These are phyloP conservation scores for Myiotriccus ornatus DNA, from an alignment of 2,797 vertebrate genomes.

Conservation along the genomic window DNA sequence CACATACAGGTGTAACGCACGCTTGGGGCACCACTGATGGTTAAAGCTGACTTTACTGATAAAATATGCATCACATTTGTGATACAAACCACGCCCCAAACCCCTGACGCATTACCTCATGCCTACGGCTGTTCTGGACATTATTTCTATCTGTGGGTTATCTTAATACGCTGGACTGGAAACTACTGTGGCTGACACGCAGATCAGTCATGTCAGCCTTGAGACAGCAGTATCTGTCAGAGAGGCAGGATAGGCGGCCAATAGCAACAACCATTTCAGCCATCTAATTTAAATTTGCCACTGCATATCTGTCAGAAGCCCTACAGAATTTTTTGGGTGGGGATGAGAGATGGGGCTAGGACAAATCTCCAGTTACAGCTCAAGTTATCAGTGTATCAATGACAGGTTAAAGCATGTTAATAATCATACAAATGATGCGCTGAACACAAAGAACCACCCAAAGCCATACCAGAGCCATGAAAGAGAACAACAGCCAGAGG, in stretches of 20 bases:
- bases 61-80: accelerated
- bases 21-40: neutral
- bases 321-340: neutral
- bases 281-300: neutral
- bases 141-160: neutral
- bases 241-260: neutral
- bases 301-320: neutral
- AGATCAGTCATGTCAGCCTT: neutral
- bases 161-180: neutral
- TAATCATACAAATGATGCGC: neutral
- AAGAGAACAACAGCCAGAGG: neutral
- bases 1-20: accelerated
- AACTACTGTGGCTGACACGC: neutral
- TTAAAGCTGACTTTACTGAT: neutral
- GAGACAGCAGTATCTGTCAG: neutral
- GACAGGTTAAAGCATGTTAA: neutral
- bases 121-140: neutral
- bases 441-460: neutral
- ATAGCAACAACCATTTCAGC: neutral
- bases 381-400: neutral
- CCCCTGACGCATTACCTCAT: neutral
- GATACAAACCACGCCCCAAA: neutral
- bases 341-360: neutral
- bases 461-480: neutral
- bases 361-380: neutral